Evolutionary conservation across 2,888 invertebrate species (phyloP), one percentile per base, ranked within the genome.

Genomic region (Lucinisca nassula): DNA sequence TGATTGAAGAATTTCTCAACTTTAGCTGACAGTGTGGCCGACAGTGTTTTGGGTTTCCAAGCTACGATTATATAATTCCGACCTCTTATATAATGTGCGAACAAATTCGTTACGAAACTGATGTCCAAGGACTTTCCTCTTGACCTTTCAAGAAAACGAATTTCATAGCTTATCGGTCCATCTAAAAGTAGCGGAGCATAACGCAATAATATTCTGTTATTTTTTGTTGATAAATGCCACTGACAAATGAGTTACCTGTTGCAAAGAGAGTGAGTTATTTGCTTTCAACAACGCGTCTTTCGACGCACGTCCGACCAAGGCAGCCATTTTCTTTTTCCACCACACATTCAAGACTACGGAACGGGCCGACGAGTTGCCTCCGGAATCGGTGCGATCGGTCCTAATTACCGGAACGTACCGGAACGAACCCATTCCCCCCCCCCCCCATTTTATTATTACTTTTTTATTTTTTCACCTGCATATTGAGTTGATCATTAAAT

Each of bases 241-340:
- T 27, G n/a, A 27, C 10, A 58, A 24, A n/a, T 27, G 3, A 8
- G 21, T 6, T 35, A 74, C 74, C 74, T 74, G 74, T n/a, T 74
- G 74, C 74, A 6, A 14, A n/a, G 30, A 40, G 3, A 74, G 35
- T 4, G 74, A 14, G 45, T 14, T 58, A 35, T 91, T 91, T 12
- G 92, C 92, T 87, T 92, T 92, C 74, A 94, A 91, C 83, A 95
- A 91, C 58, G 93, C 93, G 77, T 93, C 94, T 81, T 91, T 93
- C 73, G 94, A 85, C 37, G 92, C 89, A 86, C 94, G 92, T 87
- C 93, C 93, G 78, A 93, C 91, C 78, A 94, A 80, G 77, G 95
- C 92, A 89, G 95, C 95, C 95, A 95, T 95, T 79, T 93, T 92
- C 89, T 78, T 74, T 73, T 24, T 40, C 49, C 38, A 24, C 74